Conservation (phyloP, 2,888 invertebrate genomes). For the Tridacna gigas region DNA sequence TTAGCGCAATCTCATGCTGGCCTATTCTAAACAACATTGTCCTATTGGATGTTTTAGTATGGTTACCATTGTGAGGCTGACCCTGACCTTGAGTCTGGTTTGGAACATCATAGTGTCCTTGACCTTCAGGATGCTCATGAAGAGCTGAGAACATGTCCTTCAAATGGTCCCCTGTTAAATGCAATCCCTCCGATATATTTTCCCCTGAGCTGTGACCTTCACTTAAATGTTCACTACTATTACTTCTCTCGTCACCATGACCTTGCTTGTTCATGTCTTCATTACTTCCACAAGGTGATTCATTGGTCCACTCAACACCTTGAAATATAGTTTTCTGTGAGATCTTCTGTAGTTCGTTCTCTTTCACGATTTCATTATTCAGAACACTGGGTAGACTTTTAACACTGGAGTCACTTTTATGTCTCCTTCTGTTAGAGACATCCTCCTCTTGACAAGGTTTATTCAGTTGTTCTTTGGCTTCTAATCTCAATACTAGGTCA, state of each 20-base stretch:
- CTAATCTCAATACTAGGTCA: slow-evolving; percentile 93
- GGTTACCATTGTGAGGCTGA: slow-evolving; percentile 52
- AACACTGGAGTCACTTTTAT: slow-evolving; percentile 83
- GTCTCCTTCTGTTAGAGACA: slow-evolving; percentile 75
- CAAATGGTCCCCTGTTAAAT: slow-evolving; percentile 51
- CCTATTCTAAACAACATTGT: slow-evolving; percentile 97
- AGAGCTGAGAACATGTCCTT: slow-evolving; percentile 57
- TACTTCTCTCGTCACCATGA: slow-evolving; percentile 31
- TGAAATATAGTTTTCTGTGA: slow-evolving; percentile 49
- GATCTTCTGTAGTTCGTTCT: slow-evolving; percentile 80
- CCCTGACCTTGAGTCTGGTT: slow-evolving; percentile 33
- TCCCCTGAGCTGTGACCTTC: slow-evolving; percentile 71
- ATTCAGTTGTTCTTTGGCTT: slow-evolving; percentile 66
- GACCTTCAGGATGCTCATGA: slow-evolving; percentile 51
- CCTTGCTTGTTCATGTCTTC: slow-evolving; percentile 69
- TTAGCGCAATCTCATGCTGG: slow-evolving; percentile 93
- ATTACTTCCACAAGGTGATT: slow-evolving; percentile 70
- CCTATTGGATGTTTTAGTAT: slow-evolving; percentile 86
- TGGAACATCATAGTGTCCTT: neutral
- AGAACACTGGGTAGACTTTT: slow-evolving; percentile 81
- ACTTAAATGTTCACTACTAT: slow-evolving; percentile 56
- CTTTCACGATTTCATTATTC: slow-evolving; percentile 75
- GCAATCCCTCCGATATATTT: slow-evolving; percentile 60
- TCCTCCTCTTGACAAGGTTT: slow-evolving; percentile 58
- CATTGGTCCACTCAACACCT: slow-evolving; percentile 56